Evolutionary conservation across 2,888 invertebrate species (phyloP).

Genomic region (Eupithecia tripunctaria): DNA sequence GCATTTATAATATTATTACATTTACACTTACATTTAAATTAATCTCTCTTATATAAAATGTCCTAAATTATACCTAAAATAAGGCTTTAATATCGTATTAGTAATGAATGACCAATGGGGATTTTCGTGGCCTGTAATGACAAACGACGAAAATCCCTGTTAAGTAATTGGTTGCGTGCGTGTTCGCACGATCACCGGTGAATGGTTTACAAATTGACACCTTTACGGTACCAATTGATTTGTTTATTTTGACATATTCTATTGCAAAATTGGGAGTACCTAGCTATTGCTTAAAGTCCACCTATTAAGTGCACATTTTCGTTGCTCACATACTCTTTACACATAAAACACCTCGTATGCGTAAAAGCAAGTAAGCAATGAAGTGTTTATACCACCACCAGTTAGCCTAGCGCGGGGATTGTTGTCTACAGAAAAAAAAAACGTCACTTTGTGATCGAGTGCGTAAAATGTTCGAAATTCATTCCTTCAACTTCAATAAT

Average conservation of each 20-base stretch:
- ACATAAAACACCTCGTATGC: too few species aligned
- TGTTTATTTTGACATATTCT: constrained; percentile 14
- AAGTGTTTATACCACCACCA: too few species aligned
- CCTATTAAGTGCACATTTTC: background rate
- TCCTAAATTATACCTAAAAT: background rate
- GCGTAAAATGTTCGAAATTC: too few species aligned
- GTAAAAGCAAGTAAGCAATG: too few species aligned
- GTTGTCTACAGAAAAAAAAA: too few species aligned
- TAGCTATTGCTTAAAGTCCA: background rate
- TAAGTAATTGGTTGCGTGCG: constrained; percentile 31
- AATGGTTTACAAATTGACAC: constrained; percentile 29
- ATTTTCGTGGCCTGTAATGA: too few species aligned
- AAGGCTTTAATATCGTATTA: background rate
- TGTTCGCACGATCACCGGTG: constrained; percentile 31
- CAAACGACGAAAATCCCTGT: constrained; percentile 26
- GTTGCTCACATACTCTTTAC: background rate
- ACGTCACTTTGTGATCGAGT: too few species aligned
- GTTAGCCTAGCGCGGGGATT: too few species aligned
- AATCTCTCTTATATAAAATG: background rate
- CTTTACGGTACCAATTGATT: constrained; percentile 22
- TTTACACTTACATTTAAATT: background rate
- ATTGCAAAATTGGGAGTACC: background rate
- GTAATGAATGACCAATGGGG: too few species aligned
- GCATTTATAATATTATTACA: background rate
- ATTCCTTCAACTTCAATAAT: too few species aligned